Base-by-base conservation (phyloP, 2,888 invertebrate genomes). In the Campopleginae sp. region DNA sequence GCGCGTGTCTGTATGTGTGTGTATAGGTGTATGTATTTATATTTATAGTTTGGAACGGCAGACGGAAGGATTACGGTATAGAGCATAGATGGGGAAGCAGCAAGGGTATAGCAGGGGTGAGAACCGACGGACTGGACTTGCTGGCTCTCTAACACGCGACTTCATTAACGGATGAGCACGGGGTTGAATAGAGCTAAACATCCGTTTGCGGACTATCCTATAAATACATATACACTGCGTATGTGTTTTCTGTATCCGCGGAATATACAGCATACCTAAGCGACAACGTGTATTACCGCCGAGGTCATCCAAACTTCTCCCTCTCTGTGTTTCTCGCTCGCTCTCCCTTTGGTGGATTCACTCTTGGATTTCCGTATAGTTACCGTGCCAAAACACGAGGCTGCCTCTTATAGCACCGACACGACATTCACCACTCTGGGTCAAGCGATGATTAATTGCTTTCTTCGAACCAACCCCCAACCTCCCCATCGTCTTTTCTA, bases 101-200 rank as follows among this genome's bases (percentile, higher is more conserved):
- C 72, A 72, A 54, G 58, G 42, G 72, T 54, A 38, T 23, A 54
- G 38, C 58, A 46, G 46, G 75, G 46, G 44, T 12, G 63, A 33
- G 54, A 54, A 58, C 38, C 88, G 88, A 90, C 23, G 58, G 91
- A 91, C 92, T 92, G 90, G 90, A 92, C 90, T 91, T 89, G 76
- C 85, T 48, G 88, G 88, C 90, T 88, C 85, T 88, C 88, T 86
- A 89, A 92, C 91, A 92, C 90, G 91, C 91, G 92, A 92, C 92
- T 92, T 92, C 91, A 92, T 92, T 91, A 92, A 92, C 91, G 90
- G 90, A 91, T 90, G 89, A 89, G 85, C 88, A 84, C 76, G 85
- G 77, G 80, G 23, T 88, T 90, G 91, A 91, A 92, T 91, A 89
- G 89, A 90, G 86, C 90, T 90, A 88, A 91, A 90, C 91, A 90